These are phyloP conservation scores for Acleris cristana DNA, from an alignment of 2,888 invertebrate genomes.

Conservation along the genomic window DNA sequence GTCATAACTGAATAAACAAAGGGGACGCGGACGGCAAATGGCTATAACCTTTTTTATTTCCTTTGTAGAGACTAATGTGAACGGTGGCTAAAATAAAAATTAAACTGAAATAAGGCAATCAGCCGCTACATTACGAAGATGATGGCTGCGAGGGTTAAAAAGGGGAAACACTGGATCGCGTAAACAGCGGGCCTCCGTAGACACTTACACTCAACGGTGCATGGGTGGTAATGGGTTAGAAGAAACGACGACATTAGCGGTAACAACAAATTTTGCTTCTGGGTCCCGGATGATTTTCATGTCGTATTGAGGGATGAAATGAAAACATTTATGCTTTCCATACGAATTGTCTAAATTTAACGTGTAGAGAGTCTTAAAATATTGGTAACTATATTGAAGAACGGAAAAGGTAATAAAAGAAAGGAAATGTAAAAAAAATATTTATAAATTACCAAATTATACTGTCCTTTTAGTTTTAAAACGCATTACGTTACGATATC, in stretches of 20 bases:
- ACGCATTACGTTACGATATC: neutral
- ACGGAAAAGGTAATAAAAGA: too few relatives aligned
- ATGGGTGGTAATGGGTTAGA: constrained; percentile 36
- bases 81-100: constrained; percentile 9
- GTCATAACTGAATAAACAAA: too few relatives aligned
- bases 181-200: constrained; percentile 25
- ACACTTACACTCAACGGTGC: constrained; percentile 32
- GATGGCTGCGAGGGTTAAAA: constrained; percentile 22
- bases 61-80: neutral
- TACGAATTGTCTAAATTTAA: neutral
- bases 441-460: too few relatives aligned
- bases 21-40: too few relatives aligned
- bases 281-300: constrained; percentile 19
- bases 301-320: constrained; percentile 29
- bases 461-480: too few relatives aligned
- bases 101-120: constrained; percentile 21
- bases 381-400: too few relatives aligned
- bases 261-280: constrained; percentile 26
- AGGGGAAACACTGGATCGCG: constrained; percentile 28
- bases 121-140: constrained; percentile 28
- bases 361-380: too few relatives aligned
- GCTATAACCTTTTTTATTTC: neutral
- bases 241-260: constrained; percentile 33
- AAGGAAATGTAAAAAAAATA: too few relatives aligned
- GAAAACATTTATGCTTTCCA: constrained; percentile 13